phyloP scores from a whole-genome alignment of 2,113 vertebrate genomes.

The Notothenia coriiceps region DNA sequence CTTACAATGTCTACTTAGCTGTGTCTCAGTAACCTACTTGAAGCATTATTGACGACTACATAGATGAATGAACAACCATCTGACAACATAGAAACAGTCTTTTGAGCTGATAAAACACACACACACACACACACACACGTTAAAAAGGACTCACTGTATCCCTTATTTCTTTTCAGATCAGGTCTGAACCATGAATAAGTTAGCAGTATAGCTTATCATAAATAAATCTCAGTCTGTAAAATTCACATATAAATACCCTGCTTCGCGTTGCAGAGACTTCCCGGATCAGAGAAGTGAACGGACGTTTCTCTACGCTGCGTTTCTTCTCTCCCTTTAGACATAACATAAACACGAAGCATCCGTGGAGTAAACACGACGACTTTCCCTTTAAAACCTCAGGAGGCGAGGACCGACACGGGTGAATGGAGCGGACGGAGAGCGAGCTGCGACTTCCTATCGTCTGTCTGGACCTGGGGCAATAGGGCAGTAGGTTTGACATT shows the following conservation, averaged over 20 bases:
- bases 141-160: constrained; percentile 44
- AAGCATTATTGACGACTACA: constrained; percentile 41
- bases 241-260: constrained; percentile 77
- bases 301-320: background rate
- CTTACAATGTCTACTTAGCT: constrained; percentile 22
- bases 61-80: constrained; percentile 24
- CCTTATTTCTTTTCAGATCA: constrained; percentile 47
- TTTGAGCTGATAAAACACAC: constrained; percentile 41
- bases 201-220: constrained; percentile 78
- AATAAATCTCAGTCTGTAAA: constrained; percentile 76
- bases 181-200: constrained; percentile 73
- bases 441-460: constrained; percentile 27
- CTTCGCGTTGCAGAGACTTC: constrained; percentile 47
- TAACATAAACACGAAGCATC: constrained; percentile 52
- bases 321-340: constrained; percentile 30
- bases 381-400: constrained; percentile 66
- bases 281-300: constrained; percentile 41
- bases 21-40: constrained; percentile 15
- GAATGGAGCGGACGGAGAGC: constrained; percentile 21
- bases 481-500: constrained; percentile 65
- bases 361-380: constrained; percentile 58
- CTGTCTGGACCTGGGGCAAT: constrained; percentile 51
- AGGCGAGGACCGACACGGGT: constrained; percentile 38
- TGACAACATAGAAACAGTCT: constrained; percentile 53
- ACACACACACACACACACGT: constrained; percentile 50